Conservation (phyloP, 2,888 invertebrate species). For the Yponomeuta sedellus region DNA sequence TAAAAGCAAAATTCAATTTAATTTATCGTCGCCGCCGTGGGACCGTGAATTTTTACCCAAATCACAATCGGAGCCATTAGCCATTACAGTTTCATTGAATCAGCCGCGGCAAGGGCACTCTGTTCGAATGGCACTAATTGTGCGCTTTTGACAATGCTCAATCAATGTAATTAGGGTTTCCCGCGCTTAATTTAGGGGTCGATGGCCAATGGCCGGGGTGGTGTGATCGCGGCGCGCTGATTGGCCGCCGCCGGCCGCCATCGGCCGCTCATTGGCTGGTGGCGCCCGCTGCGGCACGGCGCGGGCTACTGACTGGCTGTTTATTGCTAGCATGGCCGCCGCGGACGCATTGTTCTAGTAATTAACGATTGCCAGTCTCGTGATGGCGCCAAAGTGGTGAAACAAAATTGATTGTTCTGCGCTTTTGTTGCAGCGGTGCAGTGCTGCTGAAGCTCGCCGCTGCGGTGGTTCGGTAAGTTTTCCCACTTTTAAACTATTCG, state of each 20-base stretch:
- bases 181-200: constrained; percentile 42
- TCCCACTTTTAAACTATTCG: not conserved
- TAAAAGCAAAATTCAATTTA: not conserved
- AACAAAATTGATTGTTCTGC: not conserved
- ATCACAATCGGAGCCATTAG: not conserved
- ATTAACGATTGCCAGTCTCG: constrained; percentile 8
- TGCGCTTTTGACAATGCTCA: constrained; percentile 35
- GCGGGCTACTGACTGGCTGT: not conserved
- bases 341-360: constrained; percentile 19
- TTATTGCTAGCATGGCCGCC: constrained; percentile 17
- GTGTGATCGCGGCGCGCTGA: constrained; percentile 38
- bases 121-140: not conserved
- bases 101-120: not conserved
- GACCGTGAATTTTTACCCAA: not conserved
- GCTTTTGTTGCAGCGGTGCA: not conserved
- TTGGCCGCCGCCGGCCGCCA: constrained; percentile 41
- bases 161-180: constrained; percentile 52
- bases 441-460: not conserved
- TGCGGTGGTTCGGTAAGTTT: not conserved
- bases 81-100: not conserved
- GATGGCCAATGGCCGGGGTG: constrained; percentile 42
- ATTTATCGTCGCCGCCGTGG: not conserved
- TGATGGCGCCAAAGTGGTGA: not conserved
- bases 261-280: constrained; percentile 50
- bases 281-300: not conserved